Base-by-base conservation (phyloP, 2,888 invertebrate genomes). In the Pandemis heparana region DNA sequence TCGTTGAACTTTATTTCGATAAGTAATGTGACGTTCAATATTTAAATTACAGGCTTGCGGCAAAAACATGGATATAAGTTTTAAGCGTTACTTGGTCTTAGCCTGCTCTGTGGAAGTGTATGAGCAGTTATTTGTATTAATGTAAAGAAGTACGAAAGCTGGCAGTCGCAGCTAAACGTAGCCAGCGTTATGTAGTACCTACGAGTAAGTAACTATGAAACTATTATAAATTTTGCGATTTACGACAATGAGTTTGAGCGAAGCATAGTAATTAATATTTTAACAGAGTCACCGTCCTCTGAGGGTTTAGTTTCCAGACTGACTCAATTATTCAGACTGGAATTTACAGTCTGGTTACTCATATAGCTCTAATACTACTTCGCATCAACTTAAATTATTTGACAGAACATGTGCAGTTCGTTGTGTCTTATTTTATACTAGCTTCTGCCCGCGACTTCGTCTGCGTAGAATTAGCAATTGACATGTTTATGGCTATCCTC, bases 191-290 rank as follows among this genome's bases (percentile, higher is more conserved):
- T 32, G 23, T 32, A 32, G 23, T 32, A 32, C n/a, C n/a, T n/a
- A 12, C 14, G 46, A 41, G 41, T 41, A 8, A 41, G 5, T 46
- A 46, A 12, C 12, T 5, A 46, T 14, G 1, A 14, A 46, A 14
- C 46, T 46, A 1, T 46, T 46, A 12, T 46, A 12, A 46, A n/a
- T 6, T 16, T 8, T 8, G 9, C 51, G 51, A 18, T 4, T 41
- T 38, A 32, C 68, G 32, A 32, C 1, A 9, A 8, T 8, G 16
- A 62, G 62, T 62, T 62, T 41, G 18, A 53, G 48, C 41, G 18
- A 18, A 62, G n/a, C 62, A 18, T 18, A 41, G 41, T n/a, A 41
- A 62, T 62, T 70, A 70, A 62, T 70, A 41, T 70, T 70, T 62
- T 53, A 70, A 14, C 16, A 48, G 23, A 10, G 9, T 62, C 7